Evolutionary conservation across 1,140 invertebrate species (phyloP).

Genomic region (Drosophila pandora): DNA sequence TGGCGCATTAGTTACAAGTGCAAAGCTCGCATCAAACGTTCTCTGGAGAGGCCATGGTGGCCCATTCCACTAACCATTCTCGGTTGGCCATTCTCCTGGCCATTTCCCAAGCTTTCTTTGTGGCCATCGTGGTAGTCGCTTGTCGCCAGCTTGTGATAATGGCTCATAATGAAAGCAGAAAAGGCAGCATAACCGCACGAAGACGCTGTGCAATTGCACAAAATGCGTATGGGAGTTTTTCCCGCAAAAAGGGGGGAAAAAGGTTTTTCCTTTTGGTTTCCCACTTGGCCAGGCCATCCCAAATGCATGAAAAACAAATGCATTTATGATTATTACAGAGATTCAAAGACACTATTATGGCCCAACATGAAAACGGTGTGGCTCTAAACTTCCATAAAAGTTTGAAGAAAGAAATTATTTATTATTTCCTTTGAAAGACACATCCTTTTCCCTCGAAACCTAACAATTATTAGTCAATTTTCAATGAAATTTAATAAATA

Average conservation of each 20-base stretch:
- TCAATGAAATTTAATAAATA: slow-evolving; percentile 4
- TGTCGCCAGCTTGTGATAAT: slow-evolving; percentile 81
- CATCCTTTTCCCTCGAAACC: too few relatives aligned
- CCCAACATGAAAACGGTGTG: neutral
- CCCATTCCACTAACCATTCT: neutral
- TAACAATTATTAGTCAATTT: neutral
- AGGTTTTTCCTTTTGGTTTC: slow-evolving; percentile 2
- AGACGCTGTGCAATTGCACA: slow-evolving; percentile 52
- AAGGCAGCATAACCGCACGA: slow-evolving; percentile 57
- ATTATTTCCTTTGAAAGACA: neutral
- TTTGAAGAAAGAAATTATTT: neutral
- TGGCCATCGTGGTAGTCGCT: slow-evolving; percentile 42
- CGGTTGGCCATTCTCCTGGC: slow-evolving; percentile 27
- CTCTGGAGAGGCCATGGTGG: slow-evolving; percentile 10
- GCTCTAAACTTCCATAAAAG: neutral
- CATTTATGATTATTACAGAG: slow-evolving; percentile 46
- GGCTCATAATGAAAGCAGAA: slow-evolving; percentile 77
- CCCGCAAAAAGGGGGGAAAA: neutral
- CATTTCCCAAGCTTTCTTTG: slow-evolving; percentile 24
- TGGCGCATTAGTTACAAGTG: slow-evolving; percentile 76
- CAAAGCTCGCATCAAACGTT: slow-evolving; percentile 59
- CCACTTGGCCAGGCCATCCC: neutral
- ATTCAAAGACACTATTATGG: slow-evolving; percentile 15
- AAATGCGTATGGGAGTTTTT: slow-evolving; percentile 34
- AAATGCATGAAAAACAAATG: slow-evolving; percentile 43